phyloP scores from a whole-genome alignment of 2,888 invertebrate genomes.

The Hartigia nigra region DNA sequence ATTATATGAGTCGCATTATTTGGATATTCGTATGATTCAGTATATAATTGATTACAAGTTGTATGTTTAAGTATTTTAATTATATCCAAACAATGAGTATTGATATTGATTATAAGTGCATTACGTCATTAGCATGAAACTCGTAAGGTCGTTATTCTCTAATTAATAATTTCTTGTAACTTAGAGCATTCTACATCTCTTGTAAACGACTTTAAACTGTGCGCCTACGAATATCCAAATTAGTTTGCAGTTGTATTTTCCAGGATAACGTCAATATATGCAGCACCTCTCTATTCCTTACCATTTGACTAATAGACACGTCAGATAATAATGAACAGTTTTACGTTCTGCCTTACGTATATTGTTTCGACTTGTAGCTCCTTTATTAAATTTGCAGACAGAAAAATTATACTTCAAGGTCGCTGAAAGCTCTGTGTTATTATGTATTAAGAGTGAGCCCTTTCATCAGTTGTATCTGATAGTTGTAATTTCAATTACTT shows the following conservation, averaged over 20 bases:
- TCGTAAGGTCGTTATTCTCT: neutral
- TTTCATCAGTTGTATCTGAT: neutral
- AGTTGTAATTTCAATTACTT: neutral
- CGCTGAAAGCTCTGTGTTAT: neutral
- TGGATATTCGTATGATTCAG: neutral
- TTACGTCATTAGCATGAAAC: neutral
- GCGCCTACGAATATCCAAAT: neutral
- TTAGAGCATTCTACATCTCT: neutral
- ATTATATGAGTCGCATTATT: slow-evolving; percentile 9
- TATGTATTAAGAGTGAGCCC: neutral
- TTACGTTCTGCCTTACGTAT: neutral
- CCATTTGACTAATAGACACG: neutral
- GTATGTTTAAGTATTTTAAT: neutral
- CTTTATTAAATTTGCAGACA: neutral
- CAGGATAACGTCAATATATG: neutral
- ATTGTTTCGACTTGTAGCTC: neutral
- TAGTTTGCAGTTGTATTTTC: slow-evolving; percentile 2
- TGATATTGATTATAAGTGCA: neutral
- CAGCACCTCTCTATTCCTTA: neutral
- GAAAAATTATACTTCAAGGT: neutral
- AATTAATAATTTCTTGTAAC: neutral
- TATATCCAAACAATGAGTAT: neutral
- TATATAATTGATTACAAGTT: neutral
- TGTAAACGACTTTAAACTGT: neutral
- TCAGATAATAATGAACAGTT: neutral